Percentiles rank a stretch among this genome's conserved stretches.
These are phyloP conservation scores for Dolichallabes microphthalmus DNA, from an alignment of 2,113 vertebrate species.

Conservation along the genomic window DNA sequence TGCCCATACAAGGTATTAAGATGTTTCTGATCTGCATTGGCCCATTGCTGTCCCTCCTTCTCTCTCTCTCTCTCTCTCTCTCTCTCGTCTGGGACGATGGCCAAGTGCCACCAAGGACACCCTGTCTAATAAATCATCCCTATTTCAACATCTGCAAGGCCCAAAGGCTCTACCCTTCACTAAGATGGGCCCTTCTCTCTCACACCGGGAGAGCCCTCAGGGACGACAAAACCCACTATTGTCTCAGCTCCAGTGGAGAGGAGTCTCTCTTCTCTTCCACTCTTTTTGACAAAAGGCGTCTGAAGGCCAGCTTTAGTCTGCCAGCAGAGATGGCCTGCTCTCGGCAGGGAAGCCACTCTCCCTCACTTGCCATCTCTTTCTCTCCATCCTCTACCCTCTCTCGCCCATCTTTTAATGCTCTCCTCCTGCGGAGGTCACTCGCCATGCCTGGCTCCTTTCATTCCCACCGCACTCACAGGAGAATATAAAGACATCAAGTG, in stretches of 20 bases:
- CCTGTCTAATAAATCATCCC: slow-evolving; percentile 89
- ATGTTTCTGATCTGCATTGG: slow-evolving; percentile 72
- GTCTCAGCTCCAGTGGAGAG: slow-evolving; percentile 88
- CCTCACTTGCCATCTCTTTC: slow-evolving; percentile 66
- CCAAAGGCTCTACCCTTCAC: slow-evolving; percentile 79
- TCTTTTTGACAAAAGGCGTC: slow-evolving; percentile 85
- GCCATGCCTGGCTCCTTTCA: slow-evolving; percentile 81
- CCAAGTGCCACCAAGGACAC: slow-evolving; percentile 91
- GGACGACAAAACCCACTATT: slow-evolving; percentile 89
- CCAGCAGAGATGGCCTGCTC: slow-evolving; percentile 83
- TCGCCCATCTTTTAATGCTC: slow-evolving; percentile 72
- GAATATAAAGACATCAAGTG: slow-evolving; percentile 98
- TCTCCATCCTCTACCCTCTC: slow-evolving; percentile 50
- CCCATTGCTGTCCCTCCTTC: slow-evolving; percentile 54
- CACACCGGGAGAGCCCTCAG: slow-evolving; percentile 70
- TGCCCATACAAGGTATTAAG: slow-evolving; percentile 80
- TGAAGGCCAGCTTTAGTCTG: slow-evolving; percentile 86
- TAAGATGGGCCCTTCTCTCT: slow-evolving; percentile 76
- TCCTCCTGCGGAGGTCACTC: slow-evolving; percentile 89
- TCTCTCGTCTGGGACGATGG: slow-evolving; percentile 85
- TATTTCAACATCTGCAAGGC: slow-evolving; percentile 86
- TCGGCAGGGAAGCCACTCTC: slow-evolving; percentile 79
- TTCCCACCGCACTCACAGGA: slow-evolving; percentile 79
- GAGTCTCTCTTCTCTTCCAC: slow-evolving; percentile 83
- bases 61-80: slow-evolving; percentile 69